A percentile compares a stretch with the other conserved stretches of the same genome.
Conservation (phyloP, 2,797 vertebrate genomes). For the Mormyrus proboscirostris region DNA sequence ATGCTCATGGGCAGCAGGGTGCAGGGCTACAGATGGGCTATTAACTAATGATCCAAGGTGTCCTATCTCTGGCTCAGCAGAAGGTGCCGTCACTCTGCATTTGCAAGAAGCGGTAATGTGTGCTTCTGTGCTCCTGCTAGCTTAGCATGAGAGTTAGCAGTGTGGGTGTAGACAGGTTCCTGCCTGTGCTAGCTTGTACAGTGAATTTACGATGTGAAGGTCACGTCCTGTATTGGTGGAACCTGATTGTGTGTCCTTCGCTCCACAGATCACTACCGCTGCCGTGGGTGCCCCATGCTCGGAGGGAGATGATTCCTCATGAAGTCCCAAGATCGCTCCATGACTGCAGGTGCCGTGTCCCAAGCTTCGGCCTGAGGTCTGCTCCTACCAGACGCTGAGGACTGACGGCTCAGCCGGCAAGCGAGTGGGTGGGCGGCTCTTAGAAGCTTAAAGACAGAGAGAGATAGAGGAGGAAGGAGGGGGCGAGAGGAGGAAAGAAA, state of each 20-base stretch:
- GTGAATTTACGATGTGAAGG: not conserved
- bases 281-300: conserved; percentile 54
- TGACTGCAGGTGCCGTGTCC: conserved; percentile 76
- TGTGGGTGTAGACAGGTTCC: not conserved
- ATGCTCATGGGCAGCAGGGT: not conserved
- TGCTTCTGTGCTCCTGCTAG: not conserved
- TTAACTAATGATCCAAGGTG: conserved; percentile 9
- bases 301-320: conserved; percentile 95
- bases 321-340: conserved; percentile 80
- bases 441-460: conserved; percentile 23
- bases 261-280: conserved; percentile 66
- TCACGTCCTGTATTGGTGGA: not conserved
- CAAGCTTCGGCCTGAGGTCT: conserved; percentile 71
- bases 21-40: conserved; percentile 3
- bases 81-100: not conserved
- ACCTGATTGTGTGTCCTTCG: conserved; percentile 22
- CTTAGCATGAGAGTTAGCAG: not conserved
- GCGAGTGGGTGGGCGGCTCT: conserved; percentile 51
- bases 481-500: not conserved
- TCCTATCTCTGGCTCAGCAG: not conserved
- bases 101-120: not conserved
- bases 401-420: conserved; percentile 24
- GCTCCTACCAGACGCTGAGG: conserved; percentile 68
- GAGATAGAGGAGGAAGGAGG: not conserved
- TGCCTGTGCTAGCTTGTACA: not conserved